Evolutionary conservation across 2,888 invertebrate genomes (phyloP).

Genomic region (Byasa hedistus): DNA sequence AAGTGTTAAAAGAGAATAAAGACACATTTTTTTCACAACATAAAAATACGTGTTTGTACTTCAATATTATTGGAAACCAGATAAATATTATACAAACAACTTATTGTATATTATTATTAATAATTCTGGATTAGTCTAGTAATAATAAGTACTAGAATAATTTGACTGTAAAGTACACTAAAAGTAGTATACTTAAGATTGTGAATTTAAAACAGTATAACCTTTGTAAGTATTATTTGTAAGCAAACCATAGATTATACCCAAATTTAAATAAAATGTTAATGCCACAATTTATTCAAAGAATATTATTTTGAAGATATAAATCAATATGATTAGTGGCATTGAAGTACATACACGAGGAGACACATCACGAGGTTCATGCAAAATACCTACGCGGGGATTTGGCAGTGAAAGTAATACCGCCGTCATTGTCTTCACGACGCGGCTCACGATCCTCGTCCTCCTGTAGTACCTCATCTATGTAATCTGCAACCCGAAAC

Average conservation of each 20-base stretch:
- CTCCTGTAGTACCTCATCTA: constrained; percentile 89
- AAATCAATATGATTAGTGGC: constrained; percentile 3
- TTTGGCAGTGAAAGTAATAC: constrained; percentile 94
- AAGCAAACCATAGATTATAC: not conserved
- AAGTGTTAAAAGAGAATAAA: constrained; percentile 12
- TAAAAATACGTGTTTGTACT: constrained; percentile 16
- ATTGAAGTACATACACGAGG: constrained; percentile 60
- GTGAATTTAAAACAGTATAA: not conserved
- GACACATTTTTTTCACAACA: constrained; percentile 27
- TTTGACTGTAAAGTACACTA: too few relatives aligned
- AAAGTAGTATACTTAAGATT: not conserved
- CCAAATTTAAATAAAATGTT: not conserved
- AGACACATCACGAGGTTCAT: constrained; percentile 56
- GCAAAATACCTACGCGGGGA: constrained; percentile 89
- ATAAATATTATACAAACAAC: not conserved
- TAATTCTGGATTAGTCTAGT: too few relatives aligned
- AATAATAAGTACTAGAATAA: too few relatives aligned
- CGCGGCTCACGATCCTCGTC: constrained; percentile 77
- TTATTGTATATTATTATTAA: too few relatives aligned
- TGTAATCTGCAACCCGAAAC: constrained; percentile 83
- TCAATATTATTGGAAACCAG: constrained; percentile 11
- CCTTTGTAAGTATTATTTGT: not conserved
- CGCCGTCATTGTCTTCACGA: constrained; percentile 86
- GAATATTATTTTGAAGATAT: not conserved
- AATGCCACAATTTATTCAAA: not conserved